A percentile compares a stretch with the other conserved stretches of the same genome.
Conservation (phyloP, 2,888 invertebrate species). For the Tipula vernalis region DNA sequence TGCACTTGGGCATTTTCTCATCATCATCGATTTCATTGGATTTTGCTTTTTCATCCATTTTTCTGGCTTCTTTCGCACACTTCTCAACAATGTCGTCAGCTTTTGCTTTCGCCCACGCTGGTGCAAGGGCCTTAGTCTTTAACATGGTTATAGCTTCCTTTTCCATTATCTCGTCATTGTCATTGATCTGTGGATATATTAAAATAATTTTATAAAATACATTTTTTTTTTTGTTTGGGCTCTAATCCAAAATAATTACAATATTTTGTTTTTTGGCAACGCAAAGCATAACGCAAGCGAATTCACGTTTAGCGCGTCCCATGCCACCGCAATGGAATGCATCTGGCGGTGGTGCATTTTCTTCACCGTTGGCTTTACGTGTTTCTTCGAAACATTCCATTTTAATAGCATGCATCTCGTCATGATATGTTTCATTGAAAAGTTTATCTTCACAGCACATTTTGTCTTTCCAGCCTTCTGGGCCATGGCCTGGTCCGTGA, state of each 20-base stretch:
- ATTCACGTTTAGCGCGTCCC: not conserved
- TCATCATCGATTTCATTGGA: not conserved
- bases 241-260: not conserved
- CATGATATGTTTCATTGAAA: not conserved
- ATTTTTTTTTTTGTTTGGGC: not conserved
- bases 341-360: not conserved
- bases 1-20: not conserved
- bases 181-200: not conserved
- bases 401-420: not conserved
- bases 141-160: not conserved
- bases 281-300: not conserved
- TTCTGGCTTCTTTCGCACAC: not conserved
- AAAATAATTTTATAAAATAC: not conserved
- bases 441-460: not conserved
- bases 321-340: not conserved
- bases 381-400: not conserved
- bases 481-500: not conserved
- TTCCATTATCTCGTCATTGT: not conserved
- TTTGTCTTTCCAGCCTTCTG: not conserved
- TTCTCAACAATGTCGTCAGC: not conserved
- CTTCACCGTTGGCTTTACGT: not conserved
- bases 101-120: not conserved
- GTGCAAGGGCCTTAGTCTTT: not conserved
- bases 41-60: not conserved
- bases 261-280: not conserved